Evolutionary conservation across 2,113 vertebrate genomes (phyloP), one percentile per base, ranked within the genome.

Genomic region (Elgaria multicarinata): DNA sequence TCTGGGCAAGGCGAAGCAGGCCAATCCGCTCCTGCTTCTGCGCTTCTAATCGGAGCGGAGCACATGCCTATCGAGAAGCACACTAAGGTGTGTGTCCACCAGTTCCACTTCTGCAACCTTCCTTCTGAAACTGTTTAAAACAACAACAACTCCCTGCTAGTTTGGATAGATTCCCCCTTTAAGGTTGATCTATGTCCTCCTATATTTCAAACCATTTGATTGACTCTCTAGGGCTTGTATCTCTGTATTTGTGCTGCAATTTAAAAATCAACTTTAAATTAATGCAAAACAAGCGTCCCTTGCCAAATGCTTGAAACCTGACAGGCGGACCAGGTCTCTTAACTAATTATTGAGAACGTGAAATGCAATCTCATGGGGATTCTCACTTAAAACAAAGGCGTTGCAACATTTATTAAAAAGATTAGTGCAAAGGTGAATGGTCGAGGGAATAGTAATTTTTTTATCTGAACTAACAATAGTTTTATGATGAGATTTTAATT

Each of bases 261-360:
- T 94, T 93, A 91, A 93, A 91, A 93, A 93, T 80, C 26, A 90
- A 50, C 83, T 92, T 93, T 69, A 91, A 92, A 94, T 94, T 94
- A 4, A 89, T 87, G 86, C 55, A 92, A 91, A 95, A 93, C 86
- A 89, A 93, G 93, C 83, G 88, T 50, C 58, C 91, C 5, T 18
- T 90, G 81, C 53, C 91, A 93, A 94, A 93, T 92, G 78, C 91
- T 1, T 90, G 83, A 92, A 91, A 93, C 87, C 90, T 93, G 87
- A 93, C 92, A 94, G 85, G 83, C 86, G 74, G 87, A 87, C 91
- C 90, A 83, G 39, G 90, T 77, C 64, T 93, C 89, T 93, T 93
- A 94, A 94, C 92, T 94, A 95, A 89, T 95, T 93, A 90, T 71
- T 83, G 83, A 33, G 44, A 91, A 87, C 3, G 74, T 76, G 89